Base-by-base conservation (phyloP, 2,113 vertebrate species). In the Orycteropus afer region DNA sequence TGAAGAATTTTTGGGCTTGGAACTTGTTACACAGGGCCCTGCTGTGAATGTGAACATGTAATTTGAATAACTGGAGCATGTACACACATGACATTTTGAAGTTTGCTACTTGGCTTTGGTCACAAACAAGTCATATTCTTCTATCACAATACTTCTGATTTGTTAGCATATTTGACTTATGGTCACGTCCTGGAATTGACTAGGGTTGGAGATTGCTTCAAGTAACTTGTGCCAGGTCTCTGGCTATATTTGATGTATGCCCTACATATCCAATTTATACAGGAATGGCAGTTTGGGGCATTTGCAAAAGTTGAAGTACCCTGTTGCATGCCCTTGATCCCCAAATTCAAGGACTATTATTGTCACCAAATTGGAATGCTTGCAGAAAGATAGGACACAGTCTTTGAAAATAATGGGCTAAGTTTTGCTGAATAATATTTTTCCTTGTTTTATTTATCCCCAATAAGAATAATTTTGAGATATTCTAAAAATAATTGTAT, bases 401-500 rank as follows among this genome's bases (percentile, higher is more conserved):
- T 87, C 22, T 96, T 95, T 51, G 67, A 89, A 96, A 93, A 73
- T 85, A 93, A 95, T 93, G 53, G 93, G 81, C 86, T 93, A 91
- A 90, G 96, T 95, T 96, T 96, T 91, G 92, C 96, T 97, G 94
- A 96, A 95, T 95, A 96, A 96, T 29, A 14, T 84, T 96, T 97
- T 97, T 91, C 67, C 80, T 91, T 94, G 79, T 94, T 94, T 96
- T 95, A 97, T 96, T 97, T 97, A 95, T 96, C 95, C 93, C 80
- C 90, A 94, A 97, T 96, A 96, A 93, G 79, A 96, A 95, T 94
- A 96, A 96, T 93, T 97, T 96, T 85, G 96, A 97, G 90, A 96
- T 92, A 96, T 49, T 96, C 95, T 95, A 96, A 96, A 97, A 97
- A 97, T 97, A 97, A 94, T 97, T 96, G 85, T 96, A 95, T 97